Conservation (phyloP, 2,113 vertebrate species). For the Grantiella picta region DNA sequence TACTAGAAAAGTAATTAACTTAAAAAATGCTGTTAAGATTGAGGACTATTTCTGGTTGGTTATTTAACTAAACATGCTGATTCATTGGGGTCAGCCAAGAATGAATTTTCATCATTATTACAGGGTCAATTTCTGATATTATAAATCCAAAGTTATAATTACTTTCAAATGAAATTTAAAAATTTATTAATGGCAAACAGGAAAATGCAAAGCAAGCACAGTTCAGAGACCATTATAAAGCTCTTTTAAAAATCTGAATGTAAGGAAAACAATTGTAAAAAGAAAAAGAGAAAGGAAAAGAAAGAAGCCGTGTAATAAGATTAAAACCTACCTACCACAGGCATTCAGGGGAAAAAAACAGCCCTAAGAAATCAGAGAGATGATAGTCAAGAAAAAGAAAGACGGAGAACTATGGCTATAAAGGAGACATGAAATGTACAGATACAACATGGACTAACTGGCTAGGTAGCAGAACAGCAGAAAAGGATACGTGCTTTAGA, state of each 20-base stretch:
- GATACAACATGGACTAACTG: background rate
- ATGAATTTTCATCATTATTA: background rate
- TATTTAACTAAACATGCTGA: conserved; percentile 36
- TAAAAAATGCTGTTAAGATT: background rate
- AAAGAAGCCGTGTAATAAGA: background rate
- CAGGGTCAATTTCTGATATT: background rate
- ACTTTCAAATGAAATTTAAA: background rate
- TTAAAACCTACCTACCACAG: conserved; percentile 46
- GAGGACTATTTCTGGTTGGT: background rate
- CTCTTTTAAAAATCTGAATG: background rate
- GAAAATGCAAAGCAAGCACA: conserved; percentile 28
- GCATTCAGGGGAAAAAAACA: conserved; percentile 23
- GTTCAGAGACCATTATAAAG: background rate
- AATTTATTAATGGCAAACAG: background rate
- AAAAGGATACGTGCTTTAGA: conserved; percentile 47
- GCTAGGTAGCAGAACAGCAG: conserved; percentile 39
- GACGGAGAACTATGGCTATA: background rate
- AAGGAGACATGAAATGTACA: conserved; percentile 41
- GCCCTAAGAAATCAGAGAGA: conserved; percentile 3
- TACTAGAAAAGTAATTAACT: background rate
- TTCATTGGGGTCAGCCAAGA: background rate
- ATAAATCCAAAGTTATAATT: background rate
- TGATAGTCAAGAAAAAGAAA: conserved; percentile 39
- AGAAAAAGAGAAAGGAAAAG: background rate
- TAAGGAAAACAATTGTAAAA: background rate